Base-by-base conservation (phyloP, 2,113 vertebrate species). In the Colistium nudipinnis region DNA sequence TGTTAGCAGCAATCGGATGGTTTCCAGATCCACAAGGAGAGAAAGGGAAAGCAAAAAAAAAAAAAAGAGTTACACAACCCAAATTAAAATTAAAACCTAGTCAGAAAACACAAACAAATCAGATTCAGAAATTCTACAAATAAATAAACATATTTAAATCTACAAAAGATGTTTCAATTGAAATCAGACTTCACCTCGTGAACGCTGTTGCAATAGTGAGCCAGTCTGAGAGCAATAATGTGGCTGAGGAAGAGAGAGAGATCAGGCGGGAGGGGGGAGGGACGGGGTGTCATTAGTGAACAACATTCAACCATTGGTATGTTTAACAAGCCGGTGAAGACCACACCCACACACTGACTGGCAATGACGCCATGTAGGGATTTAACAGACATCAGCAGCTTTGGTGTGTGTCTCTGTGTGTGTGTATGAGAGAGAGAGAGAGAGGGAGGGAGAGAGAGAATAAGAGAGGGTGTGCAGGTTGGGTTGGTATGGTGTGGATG, bases 331-430 rank as follows among this genome's bases (percentile, higher is more conserved):
- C 19, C 56, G 19, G 70, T 70, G 41, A 69, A 80, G 57, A 68
- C 80, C 89, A 90, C 89, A 79, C 90, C 90, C 87, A 81, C 83
- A 72, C 38, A 13, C 79, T 78, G 82, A 62, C 74, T 60, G 60
- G 24, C 56, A 80, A 13, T 81, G 77, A 84, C 64, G 49, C 13
- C 68, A 70, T 28, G 56, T 16, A 49, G 55, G 62, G 36, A 60
- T 78, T 71, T 64, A 55, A 76, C 44, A 66, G 7, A 52, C 80
- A 66, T 81, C 38, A 71, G 77, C 55, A 24, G 57, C 60, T 57
- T 76, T 65, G 3, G 41, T 20, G 47, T 24, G 43, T 62, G 36
- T 38, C 31, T 36, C 28, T 9, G 24, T 39, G 36, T 60, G 31
- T 11, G 33, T 52, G 41, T 72, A 44, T 52, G 36, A 33, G 47